phyloP scores from a whole-genome alignment of 2,113 vertebrate genomes.

The Ameiurus melas region DNA sequence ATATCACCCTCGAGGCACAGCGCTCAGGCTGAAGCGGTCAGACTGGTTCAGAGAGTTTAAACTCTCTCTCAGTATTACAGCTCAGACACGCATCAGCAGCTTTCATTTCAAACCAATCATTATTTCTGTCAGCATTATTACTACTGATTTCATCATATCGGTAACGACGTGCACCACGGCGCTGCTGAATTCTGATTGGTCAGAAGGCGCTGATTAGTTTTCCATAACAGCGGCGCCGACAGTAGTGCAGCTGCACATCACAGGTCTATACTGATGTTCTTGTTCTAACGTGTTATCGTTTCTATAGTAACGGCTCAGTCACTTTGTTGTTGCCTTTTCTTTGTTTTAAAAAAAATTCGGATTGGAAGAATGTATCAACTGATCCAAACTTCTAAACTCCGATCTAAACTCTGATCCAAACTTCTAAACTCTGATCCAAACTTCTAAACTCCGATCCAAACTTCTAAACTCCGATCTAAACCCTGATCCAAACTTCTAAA shows the following conservation, averaged over 20 bases:
- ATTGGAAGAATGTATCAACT: not conserved
- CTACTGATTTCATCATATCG: not conserved
- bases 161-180: not conserved
- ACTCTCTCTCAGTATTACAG: not conserved
- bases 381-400: not conserved
- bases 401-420: not conserved
- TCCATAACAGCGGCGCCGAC: not conserved
- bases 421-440: not conserved
- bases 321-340: too few species aligned
- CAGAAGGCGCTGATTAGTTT: not conserved
- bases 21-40: slow-evolving; percentile 26
- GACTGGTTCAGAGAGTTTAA: slow-evolving; percentile 29
- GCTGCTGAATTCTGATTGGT: not conserved
- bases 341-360: too few species aligned
- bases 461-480: not conserved
- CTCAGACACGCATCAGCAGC: not conserved
- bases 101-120: not conserved
- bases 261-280: not conserved
- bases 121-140: not conserved
- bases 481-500: not conserved
- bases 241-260: not conserved
- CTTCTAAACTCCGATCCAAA: not conserved
- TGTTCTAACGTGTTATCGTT: not conserved
- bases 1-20: slow-evolving; percentile 11
- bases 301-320: not conserved